These are phyloP conservation scores for Drosophila ananassae DNA, from an alignment of 1,140 invertebrate species.

Conservation along the genomic window DNA sequence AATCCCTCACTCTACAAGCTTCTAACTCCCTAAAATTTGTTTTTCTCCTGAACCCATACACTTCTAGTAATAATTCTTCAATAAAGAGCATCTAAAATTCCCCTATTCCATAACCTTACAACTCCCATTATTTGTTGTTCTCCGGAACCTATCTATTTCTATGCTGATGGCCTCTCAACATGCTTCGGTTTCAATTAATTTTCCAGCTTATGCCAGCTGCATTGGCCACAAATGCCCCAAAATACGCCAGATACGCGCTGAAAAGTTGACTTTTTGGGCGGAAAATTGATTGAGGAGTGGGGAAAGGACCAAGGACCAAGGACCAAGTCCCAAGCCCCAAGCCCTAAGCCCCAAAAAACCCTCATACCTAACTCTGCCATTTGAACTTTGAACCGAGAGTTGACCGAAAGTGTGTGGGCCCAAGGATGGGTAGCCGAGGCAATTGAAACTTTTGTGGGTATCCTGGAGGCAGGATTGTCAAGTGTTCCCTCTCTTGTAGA, in stretches of 20 bases:
- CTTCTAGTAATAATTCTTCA: too few relatives aligned
- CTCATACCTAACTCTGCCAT: background rate
- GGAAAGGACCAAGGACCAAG: background rate
- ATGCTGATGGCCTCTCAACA: slow-evolving; percentile 53
- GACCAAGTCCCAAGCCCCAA: too few relatives aligned
- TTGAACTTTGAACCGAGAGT: slow-evolving; percentile 33
- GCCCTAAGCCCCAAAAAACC: background rate
- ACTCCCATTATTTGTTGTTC: background rate
- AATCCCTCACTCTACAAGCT: too few relatives aligned
- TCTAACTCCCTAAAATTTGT: too few relatives aligned
- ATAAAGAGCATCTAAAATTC: background rate
- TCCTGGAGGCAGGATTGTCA: slow-evolving; percentile 20
- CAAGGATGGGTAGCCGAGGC: slow-evolving; percentile 21
- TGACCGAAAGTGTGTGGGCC: slow-evolving; percentile 27
- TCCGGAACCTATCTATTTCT: slow-evolving; percentile 43
- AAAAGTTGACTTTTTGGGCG: slow-evolving; percentile 20
- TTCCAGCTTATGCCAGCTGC: slow-evolving; percentile 65
- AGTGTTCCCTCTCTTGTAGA: slow-evolving; percentile 26
- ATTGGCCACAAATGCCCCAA: slow-evolving; percentile 51
- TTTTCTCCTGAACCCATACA: too few relatives aligned
- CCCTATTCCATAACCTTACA: too few relatives aligned
- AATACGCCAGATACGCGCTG: background rate
- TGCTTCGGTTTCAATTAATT: slow-evolving; percentile 72
- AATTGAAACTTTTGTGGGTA: slow-evolving; percentile 33
- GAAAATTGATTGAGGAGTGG: slow-evolving; percentile 49